These are phyloP conservation scores for cattle (Bos taurus) DNA, from an alignment of 2,113 vertebrate genomes.

Conservation along the genomic window ARS-UCD2.0 NC_037330.1:48273501-48274000, in stretches of 20 bases:
- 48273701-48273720: neutral
- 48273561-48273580: neutral
- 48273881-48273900: neutral
- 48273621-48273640: neutral
- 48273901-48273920: neutral
- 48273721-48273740: neutral
- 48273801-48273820: neutral
- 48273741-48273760: neutral
- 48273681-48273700: neutral
- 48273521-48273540: neutral
- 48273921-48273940: neutral
- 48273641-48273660: neutral
- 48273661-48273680: neutral
- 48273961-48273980: neutral
- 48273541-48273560: neutral
- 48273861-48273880: neutral
- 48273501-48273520: neutral
- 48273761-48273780: neutral
- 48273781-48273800: neutral
- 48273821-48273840: neutral
- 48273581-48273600: neutral
- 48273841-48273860: neutral
- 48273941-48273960: neutral
- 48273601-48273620: neutral
- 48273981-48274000: neutral